Percentiles rank a stretch among this genome's conserved stretches.
phyloP scores from a whole-genome alignment of 1,140 invertebrate genomes.

The Diorhabda elongata region DNA sequence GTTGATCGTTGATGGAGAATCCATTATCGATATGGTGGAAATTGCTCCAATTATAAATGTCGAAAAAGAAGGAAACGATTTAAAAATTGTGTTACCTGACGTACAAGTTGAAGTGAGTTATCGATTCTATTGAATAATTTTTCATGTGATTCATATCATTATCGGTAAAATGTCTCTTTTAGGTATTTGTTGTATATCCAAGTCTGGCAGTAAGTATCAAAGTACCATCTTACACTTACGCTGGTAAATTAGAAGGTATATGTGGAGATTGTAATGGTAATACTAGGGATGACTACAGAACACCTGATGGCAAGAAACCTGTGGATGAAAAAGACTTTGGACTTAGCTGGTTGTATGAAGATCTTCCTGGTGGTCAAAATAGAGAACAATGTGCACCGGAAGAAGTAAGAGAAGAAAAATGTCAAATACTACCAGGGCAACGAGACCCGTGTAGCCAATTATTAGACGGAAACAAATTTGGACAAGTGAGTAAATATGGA shows the following conservation, averaged over 20 bases:
- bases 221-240: conserved; percentile 68
- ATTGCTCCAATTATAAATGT: conserved; percentile 47
- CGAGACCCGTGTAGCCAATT: conserved; percentile 63
- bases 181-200: conserved; percentile 48
- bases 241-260: conserved; percentile 68
- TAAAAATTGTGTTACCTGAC: conserved; percentile 47
- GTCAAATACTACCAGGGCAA: conserved; percentile 52
- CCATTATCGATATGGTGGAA: conserved; percentile 42
- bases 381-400: conserved; percentile 38
- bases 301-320: conserved; percentile 50
- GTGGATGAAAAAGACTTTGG: conserved; percentile 54
- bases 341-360: conserved; percentile 57
- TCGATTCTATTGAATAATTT: background rate
- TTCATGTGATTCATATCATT: conserved; percentile 4
- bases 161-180: conserved; percentile 20
- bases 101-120: conserved; percentile 46
- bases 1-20: conserved; percentile 44
- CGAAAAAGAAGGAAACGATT: conserved; percentile 41
- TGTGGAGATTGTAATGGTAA: conserved; percentile 75
- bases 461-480: conserved; percentile 59
- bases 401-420: conserved; percentile 44
- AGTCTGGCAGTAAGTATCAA: conserved; percentile 49
- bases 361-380: conserved; percentile 31
- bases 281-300: conserved; percentile 59
- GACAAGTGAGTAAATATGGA: conserved; percentile 48